These are phyloP conservation scores for Parauchenoglanis ngamensis DNA, from an alignment of 2,797 vertebrate genomes.

Conservation along the genomic window DNA sequence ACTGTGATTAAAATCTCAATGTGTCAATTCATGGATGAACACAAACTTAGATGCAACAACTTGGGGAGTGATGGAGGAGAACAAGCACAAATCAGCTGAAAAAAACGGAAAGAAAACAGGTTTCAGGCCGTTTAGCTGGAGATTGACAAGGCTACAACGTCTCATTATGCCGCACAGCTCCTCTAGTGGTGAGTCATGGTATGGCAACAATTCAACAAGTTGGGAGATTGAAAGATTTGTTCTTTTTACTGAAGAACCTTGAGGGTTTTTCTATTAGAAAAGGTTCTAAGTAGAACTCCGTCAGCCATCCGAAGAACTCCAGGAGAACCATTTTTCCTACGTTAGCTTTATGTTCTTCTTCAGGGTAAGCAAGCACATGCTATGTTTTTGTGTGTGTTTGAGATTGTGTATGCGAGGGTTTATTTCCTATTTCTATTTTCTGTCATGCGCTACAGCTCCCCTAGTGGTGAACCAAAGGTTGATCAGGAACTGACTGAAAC, in stretches of 20 bases:
- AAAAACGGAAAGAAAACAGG: constrained; percentile 47
- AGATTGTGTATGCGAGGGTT: background rate
- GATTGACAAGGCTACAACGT: constrained; percentile 25
- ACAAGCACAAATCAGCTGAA: constrained; percentile 70
- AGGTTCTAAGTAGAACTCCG: background rate
- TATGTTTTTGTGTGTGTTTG: background rate
- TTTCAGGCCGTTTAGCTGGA: constrained; percentile 58
- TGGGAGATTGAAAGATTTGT: background rate
- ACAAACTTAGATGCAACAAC: constrained; percentile 70
- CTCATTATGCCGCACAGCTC: background rate
- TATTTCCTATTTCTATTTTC: background rate
- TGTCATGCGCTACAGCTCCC: background rate
- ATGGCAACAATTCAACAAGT: background rate
- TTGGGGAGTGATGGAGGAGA: constrained; percentile 61
- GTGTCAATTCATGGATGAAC: constrained; percentile 70
- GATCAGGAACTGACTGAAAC: background rate
- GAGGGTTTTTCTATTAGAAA: background rate
- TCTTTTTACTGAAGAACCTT: background rate
- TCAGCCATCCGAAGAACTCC: background rate
- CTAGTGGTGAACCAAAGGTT: background rate
- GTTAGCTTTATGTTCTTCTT: background rate
- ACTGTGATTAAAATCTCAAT: constrained; percentile 75
- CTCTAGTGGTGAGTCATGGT: background rate
- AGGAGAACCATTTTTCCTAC: background rate
- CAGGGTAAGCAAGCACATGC: background rate